Evolutionary conservation across 2,888 invertebrate species (phyloP), one percentile per base, ranked within the genome.

Genomic region (Lasioglossum figueresi): DNA sequence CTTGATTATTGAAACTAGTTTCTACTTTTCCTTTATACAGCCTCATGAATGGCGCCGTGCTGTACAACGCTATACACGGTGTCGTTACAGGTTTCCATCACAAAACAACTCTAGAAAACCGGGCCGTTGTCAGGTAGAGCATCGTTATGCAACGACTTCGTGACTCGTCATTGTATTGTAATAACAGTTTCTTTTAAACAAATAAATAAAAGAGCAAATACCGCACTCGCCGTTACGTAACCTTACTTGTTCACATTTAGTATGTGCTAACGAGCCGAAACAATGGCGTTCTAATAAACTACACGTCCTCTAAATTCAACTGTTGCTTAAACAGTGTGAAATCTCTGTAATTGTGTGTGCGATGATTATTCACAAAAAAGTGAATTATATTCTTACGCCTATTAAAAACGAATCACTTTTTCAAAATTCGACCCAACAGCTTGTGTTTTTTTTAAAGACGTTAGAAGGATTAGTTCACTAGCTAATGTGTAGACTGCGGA

Each of bases 111-210:
- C n/a, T 4, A 8, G 12, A 12, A 27, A 45, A 76, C 63, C 19
- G 37, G 43, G 34, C 8, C n/a, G 37, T 43, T 12, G 52, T 59
- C 45, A 16, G 31, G 12, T 59, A 45, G 10, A 43, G 43, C 71
- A 45, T 52, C 2, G 70, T 74, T 70, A 71, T 48, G 45, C 48
- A 75, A 76, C 59, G 43, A n/a, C 37, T 40, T 72, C 66, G 73
- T 79, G 74, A 75, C 82, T 79, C 43, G 79, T 70, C 70, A 79
- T 71, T 43, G 45, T 71, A 34, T 66, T 66, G 31, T 66, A 34
- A 66, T 34, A 34, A 23, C 0, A 19, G 34, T 66, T 66, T 10
- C 34, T 66, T 66, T 23, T 31, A 34, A 66, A 66, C 34, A 66
- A 66, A 66, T 66, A 31, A 66, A 66, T 34, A 66, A 23, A 66